Percentiles rank a stretch among this genome's conserved stretches.
Evolutionary conservation across 2,113 vertebrate species (phyloP).

Genomic region (Dipodomys stephensi): DNA sequence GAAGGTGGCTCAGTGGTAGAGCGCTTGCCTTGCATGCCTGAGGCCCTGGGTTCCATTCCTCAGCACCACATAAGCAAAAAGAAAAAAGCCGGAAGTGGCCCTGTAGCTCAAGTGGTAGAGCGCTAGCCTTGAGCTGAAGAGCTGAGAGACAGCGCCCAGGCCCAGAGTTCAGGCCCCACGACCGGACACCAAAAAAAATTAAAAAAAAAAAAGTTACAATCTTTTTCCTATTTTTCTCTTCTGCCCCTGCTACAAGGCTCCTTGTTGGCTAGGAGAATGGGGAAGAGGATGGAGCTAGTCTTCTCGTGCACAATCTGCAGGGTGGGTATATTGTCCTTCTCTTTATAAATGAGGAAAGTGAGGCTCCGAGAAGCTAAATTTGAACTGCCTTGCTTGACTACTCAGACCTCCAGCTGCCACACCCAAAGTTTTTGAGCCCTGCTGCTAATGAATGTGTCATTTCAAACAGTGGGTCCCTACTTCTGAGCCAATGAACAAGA

Average conservation of each 20-base stretch:
- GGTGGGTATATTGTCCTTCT: neutral
- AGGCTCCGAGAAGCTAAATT: neutral
- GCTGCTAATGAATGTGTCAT: neutral
- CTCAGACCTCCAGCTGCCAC: neutral
- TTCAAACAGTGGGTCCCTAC: neutral
- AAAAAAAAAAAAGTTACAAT: no score
- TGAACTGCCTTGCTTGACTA: neutral
- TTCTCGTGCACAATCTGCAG: neutral
- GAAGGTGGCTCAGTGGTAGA: no score
- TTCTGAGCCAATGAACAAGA: neutral
- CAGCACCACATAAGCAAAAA: no score
- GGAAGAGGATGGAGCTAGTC: neutral
- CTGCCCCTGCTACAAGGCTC: neutral
- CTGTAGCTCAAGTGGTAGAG: no score
- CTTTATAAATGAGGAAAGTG: constrained; percentile 29
- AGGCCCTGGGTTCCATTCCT: no score
- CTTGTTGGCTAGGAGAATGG: no score
- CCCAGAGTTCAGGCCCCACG: no score
- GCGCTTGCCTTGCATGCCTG: no score
- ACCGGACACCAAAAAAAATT: no score
- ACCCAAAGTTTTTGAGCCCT: neutral
- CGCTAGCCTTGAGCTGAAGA: no score
- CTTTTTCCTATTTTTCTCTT: neutral
- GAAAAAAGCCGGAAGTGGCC: no score
- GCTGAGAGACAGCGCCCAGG: no score